These are phyloP conservation scores for Drosophila setosimentum DNA, from an alignment of 2,888 invertebrate genomes.

Conservation along the genomic window DNA sequence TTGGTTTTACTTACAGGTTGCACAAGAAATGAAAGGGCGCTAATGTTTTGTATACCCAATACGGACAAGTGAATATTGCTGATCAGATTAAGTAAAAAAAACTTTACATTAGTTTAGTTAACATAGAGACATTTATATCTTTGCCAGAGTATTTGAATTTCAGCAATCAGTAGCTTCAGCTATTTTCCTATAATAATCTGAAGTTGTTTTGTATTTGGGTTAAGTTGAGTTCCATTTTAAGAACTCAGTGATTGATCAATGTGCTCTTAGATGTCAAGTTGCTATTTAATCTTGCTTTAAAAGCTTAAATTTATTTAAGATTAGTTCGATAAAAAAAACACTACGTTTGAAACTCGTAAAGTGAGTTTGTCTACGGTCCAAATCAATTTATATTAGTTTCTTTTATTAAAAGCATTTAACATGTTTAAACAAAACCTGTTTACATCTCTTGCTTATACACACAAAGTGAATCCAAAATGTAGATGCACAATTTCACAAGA, in stretches of 20 bases:
- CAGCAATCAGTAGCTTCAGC: background rate
- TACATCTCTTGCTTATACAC: background rate
- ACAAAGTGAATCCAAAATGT: background rate
- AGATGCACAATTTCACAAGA: slow-evolving; percentile 14
- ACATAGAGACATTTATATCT: background rate
- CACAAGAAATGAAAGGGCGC: slow-evolving; percentile 48
- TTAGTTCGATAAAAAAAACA: background rate
- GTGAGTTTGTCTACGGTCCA: slow-evolving; percentile 11
- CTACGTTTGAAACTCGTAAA: slow-evolving; percentile 31
- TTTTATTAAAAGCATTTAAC: slow-evolving; percentile 19
- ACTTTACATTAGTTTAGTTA: too few relatives aligned
- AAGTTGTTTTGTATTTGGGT: slow-evolving; percentile 18
- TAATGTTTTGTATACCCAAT: background rate
- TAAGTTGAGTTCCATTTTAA: slow-evolving; percentile 24
- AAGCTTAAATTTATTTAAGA: slow-evolving; percentile 20
- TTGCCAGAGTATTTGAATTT: slow-evolving; percentile 9
- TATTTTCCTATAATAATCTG: background rate
- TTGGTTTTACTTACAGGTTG: slow-evolving; percentile 12
- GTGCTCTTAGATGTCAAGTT: slow-evolving; percentile 9
- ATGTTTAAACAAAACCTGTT: slow-evolving; percentile 40
- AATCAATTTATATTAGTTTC: slow-evolving; percentile 8
- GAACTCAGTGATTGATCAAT: slow-evolving; percentile 32
- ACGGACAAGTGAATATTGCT: background rate
- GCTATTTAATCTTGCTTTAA: slow-evolving; percentile 19
- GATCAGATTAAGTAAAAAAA: too few relatives aligned